phyloP scores from a whole-genome alignment of 2,888 invertebrate species.

The Lagria hirta region DNA sequence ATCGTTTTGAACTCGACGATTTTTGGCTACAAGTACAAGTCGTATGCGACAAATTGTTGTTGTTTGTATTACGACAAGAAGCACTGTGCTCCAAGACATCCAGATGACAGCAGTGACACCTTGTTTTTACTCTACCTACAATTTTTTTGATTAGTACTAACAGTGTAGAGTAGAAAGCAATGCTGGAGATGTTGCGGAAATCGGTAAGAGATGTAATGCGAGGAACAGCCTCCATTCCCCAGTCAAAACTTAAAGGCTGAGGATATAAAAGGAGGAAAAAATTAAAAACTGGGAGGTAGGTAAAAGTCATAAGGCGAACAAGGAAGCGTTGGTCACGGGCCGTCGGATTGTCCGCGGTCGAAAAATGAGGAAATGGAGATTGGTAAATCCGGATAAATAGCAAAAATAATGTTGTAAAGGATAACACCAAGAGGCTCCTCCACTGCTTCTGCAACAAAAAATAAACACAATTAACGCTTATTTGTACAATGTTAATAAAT shows the following conservation, averaged over 20 bases:
- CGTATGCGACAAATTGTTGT: slow-evolving; percentile 66
- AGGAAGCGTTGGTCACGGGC: slow-evolving; percentile 80
- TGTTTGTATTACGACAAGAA: slow-evolving; percentile 70
- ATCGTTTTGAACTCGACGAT: slow-evolving; percentile 31
- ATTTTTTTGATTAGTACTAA: slow-evolving; percentile 33
- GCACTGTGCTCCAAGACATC: slow-evolving; percentile 68
- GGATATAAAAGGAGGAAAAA: slow-evolving; percentile 86
- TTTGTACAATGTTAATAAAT: too few species aligned
- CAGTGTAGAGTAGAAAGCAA: slow-evolving; percentile 69
- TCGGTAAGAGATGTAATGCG: slow-evolving; percentile 78
- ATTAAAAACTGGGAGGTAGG: slow-evolving; percentile 90
- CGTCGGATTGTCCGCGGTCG: slow-evolving; percentile 94
- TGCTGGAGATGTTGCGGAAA: slow-evolving; percentile 73
- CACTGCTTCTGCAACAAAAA: slow-evolving; percentile 66
- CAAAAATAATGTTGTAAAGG: slow-evolving; percentile 67
- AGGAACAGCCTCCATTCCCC: slow-evolving; percentile 98
- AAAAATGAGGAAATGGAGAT: slow-evolving; percentile 80
- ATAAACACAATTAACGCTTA: too few species aligned
- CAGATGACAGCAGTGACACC: slow-evolving; percentile 65
- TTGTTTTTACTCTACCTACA: too few species aligned
- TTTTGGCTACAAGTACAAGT: slow-evolving; percentile 52
- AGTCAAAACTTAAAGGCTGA: slow-evolving; percentile 89
- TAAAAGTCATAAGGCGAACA: slow-evolving; percentile 85
- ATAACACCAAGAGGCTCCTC: slow-evolving; percentile 70
- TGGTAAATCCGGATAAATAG: slow-evolving; percentile 77